Evolutionary conservation across 1,140 invertebrate genomes (phyloP).

Genomic region (Drosophila albomicans): DNA sequence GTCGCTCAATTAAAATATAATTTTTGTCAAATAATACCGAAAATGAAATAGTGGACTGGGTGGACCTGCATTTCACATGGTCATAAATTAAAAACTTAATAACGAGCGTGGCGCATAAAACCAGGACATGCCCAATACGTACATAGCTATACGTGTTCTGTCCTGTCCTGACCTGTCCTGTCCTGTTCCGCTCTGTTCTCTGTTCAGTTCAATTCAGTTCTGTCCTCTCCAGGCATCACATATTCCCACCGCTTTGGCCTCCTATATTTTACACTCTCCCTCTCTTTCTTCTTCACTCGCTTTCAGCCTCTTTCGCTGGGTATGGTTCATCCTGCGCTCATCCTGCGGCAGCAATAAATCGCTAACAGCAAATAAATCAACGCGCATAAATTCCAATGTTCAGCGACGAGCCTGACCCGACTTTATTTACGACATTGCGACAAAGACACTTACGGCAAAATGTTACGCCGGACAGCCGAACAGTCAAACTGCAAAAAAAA

Average conservation of each 20-base stretch:
- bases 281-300: background rate
- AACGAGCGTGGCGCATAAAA: constrained; percentile 64
- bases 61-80: constrained; percentile 69
- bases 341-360: constrained; percentile 83
- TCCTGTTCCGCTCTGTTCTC: constrained; percentile 5
- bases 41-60: constrained; percentile 46
- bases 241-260: constrained; percentile 16
- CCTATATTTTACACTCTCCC: background rate
- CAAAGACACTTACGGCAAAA: constrained; percentile 80
- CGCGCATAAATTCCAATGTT: constrained; percentile 84
- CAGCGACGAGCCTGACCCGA: constrained; percentile 76
- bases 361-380: constrained; percentile 84
- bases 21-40: constrained; percentile 62
- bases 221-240: constrained; percentile 53
- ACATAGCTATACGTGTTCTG: constrained; percentile 11
- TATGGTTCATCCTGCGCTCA: constrained; percentile 52
- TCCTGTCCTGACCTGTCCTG: background rate
- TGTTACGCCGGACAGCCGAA: constrained; percentile 49
- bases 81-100: constrained; percentile 84
- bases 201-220: constrained; percentile 1
- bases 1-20: constrained; percentile 83
- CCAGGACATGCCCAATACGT: constrained; percentile 80
- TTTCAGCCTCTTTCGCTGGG: constrained; percentile 3
- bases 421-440: constrained; percentile 83
- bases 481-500: constrained; percentile 8